Percentiles rank a stretch among this genome's conserved stretches.
These are phyloP conservation scores for Drosophila kokeensis DNA, from an alignment of 2,888 invertebrate genomes.

Conservation along the genomic window DNA sequence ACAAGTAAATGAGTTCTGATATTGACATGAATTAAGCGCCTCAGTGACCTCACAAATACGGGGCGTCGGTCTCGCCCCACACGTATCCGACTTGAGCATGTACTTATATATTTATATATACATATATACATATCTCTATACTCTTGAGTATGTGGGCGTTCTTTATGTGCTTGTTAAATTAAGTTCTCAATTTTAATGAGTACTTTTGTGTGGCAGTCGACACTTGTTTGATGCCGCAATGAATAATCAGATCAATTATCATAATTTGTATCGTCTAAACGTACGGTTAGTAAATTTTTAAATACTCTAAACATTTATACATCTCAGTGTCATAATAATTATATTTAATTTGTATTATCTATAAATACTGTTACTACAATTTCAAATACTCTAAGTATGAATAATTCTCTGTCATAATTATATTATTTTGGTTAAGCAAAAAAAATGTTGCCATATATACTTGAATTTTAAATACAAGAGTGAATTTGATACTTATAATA, in stretches of 20 bases:
- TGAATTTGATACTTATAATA: not conserved
- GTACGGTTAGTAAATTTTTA: not conserved
- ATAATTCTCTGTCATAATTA: not conserved
- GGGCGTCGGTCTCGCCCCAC: slow-evolving; percentile 26
- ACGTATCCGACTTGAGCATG: slow-evolving; percentile 4
- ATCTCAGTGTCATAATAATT: not conserved
- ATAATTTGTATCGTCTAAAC: not conserved
- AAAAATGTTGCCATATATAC: not conserved
- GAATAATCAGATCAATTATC: slow-evolving; percentile 37
- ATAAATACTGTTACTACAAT: not conserved
- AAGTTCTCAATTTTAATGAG: slow-evolving; percentile 54
- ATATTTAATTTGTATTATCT: not conserved
- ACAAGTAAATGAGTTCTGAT: slow-evolving; percentile 75
- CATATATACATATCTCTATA: not conserved
- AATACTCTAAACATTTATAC: not conserved
- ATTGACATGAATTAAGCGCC: slow-evolving; percentile 75
- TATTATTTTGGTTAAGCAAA: not conserved
- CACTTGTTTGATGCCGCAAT: slow-evolving; percentile 43
- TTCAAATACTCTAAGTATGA: not conserved
- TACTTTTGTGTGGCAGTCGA: slow-evolving; percentile 28
- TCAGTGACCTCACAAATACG: slow-evolving; percentile 63
- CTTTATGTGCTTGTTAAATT: slow-evolving; percentile 43
- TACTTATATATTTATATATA: slow-evolving; percentile 1
- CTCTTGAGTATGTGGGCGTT: slow-evolving; percentile 14
- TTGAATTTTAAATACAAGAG: not conserved